Base-by-base conservation (phyloP, 2,888 invertebrate species). In the Ichneumoninae sp. region DNA sequence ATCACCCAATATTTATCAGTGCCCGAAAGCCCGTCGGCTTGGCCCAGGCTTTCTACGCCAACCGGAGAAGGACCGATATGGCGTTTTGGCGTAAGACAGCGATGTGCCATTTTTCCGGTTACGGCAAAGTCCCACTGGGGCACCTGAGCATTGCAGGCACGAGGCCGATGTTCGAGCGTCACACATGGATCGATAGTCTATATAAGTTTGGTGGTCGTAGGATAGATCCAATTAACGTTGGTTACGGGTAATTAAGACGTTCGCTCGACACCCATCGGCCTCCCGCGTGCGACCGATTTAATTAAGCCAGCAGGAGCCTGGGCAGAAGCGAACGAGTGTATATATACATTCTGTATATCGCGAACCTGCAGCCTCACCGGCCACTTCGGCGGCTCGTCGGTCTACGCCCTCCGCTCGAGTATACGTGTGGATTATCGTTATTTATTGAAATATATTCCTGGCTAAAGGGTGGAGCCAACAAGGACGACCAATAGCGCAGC, bases 371-470 rank as follows among this genome's bases (percentile, higher is more conserved):
- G 13, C 44, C 60, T 5, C 62, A 47, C 33, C 50, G 74, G 62
- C 50, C 62, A 65, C 62, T 33, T 74, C 33, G 50, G 50, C 50
- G 65, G 52, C 65, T 52, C 65, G 75, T 50, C 57, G 60, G 77
- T 81, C 66, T 65, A 81, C 84, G 84, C 84, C 84, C 80, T 75
- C 74, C 26, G 36, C 74, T 36, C 62, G 19, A 66, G 47, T 68
- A 33, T 50, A 69, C 81, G 77, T 76, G 77, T 83, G 86, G 86
- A 89, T 90, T 89, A 89, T 89, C 89, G 88, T 90, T 90, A 91
- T 91, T 91, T 91, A 92, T 92, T 91, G 90, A 92, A 91, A 92
- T 90, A 89, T 91, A 90, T 89, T 89, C 88, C 86, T 72, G 84
- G 80, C 85, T 83, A 87, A 89, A 91, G 91, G 92, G 92, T 91